A percentile compares a stretch with the other conserved stretches of the same genome.
Conservation (phyloP, 2,113 vertebrate species). For the Zingel zingel region DNA sequence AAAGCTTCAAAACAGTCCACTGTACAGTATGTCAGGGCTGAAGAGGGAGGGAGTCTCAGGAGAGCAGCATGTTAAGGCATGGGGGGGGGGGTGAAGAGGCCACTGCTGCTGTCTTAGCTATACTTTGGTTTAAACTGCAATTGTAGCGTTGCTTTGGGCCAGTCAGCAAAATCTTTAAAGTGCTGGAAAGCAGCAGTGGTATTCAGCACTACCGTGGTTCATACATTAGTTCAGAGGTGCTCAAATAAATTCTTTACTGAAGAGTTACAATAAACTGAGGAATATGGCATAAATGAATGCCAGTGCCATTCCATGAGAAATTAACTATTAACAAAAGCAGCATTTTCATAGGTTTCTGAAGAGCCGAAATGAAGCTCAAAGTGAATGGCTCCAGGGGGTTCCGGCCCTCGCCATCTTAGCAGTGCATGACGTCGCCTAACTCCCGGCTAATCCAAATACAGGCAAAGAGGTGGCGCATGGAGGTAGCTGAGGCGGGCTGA, state of each 20-base stretch:
- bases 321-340: neutral
- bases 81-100: constrained; percentile 1
- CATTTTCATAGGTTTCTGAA: neutral
- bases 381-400: too few relatives aligned
- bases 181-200: neutral
- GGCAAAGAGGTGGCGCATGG: too few relatives aligned
- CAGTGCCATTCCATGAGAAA: neutral
- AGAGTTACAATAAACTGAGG: neutral
- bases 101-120: constrained; percentile 24
- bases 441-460: too few relatives aligned
- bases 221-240: constrained; percentile 1
- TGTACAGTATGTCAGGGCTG: constrained; percentile 24
- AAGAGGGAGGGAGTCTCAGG: constrained; percentile 10
- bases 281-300: neutral
- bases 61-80: constrained; percentile 21
- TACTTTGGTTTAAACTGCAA: constrained; percentile 32
- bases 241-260: constrained; percentile 6
- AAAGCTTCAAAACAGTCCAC: constrained; percentile 29
- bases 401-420: too few relatives aligned
- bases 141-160: neutral
- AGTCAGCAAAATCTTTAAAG: constrained; percentile 23
- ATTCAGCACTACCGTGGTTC: neutral
- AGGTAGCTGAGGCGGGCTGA: too few relatives aligned
- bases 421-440: too few relatives aligned
- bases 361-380: too few relatives aligned